These are phyloP conservation scores for Blastobasis lacticolella DNA, from an alignment of 2,888 invertebrate genomes.

Conservation along the genomic window DNA sequence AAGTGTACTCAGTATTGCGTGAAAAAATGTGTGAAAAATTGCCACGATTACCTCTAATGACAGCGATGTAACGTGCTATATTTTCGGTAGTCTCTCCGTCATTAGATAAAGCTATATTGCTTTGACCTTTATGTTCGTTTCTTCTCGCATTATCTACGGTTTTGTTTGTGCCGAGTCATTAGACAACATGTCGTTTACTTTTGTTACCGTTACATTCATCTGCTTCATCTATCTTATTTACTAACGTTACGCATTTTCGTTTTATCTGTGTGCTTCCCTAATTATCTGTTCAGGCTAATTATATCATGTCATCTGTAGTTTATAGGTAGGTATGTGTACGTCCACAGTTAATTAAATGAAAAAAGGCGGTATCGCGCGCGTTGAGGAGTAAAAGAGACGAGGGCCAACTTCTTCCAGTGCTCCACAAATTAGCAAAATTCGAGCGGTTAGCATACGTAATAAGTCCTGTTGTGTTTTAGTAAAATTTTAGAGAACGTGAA, in stretches of 20 bases:
- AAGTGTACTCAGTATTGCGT: slow-evolving; percentile 46
- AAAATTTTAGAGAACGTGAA: too few species aligned
- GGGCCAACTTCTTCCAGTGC: too few species aligned
- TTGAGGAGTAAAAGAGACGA: too few species aligned
- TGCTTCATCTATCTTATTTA: background rate
- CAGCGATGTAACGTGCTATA: slow-evolving; percentile 34
- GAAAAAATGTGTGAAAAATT: slow-evolving; percentile 65
- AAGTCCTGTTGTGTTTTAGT: too few species aligned
- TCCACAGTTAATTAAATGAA: too few species aligned
- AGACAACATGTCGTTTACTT: slow-evolving; percentile 8
- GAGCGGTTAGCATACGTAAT: too few species aligned
- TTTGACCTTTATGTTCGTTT: slow-evolving; percentile 34
- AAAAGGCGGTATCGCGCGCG: too few species aligned
- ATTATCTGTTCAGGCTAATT: too few species aligned
- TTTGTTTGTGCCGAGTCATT: slow-evolving; percentile 18
- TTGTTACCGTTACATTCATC: background rate
- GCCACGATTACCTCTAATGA: slow-evolving; percentile 56
- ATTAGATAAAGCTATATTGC: slow-evolving; percentile 37
- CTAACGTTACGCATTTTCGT: background rate
- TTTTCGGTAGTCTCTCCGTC: slow-evolving; percentile 38
- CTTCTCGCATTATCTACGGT: slow-evolving; percentile 26
- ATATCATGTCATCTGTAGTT: too few species aligned
- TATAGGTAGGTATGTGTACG: too few species aligned
- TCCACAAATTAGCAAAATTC: too few species aligned
- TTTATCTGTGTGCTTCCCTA: background rate